phyloP scores from a whole-genome alignment of 2,113 vertebrate genomes.

The Pseudorasbora parva region DNA sequence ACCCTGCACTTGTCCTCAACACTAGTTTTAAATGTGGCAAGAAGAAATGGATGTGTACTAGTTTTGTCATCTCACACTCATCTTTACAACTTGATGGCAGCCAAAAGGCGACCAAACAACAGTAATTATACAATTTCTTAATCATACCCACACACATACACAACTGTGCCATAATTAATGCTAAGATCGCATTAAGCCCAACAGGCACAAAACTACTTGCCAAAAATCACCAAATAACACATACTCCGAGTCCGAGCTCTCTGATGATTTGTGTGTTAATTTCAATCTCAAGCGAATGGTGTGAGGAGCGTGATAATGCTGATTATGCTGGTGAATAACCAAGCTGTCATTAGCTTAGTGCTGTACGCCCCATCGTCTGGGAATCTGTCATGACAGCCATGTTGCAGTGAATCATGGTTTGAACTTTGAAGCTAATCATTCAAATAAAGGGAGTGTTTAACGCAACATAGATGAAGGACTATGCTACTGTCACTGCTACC shows the following conservation, averaged over 20 bases:
- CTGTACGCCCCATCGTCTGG: conserved; percentile 37
- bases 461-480: conserved; percentile 22
- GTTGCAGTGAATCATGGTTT: conserved; percentile 51
- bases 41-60: background rate
- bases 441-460: conserved; percentile 47
- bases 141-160: conserved; percentile 35
- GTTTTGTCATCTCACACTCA: too few relatives aligned
- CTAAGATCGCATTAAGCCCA: conserved; percentile 47
- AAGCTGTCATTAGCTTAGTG: conserved; percentile 46
- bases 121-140: conserved; percentile 49
- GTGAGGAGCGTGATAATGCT: conserved; percentile 41
- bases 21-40: background rate
- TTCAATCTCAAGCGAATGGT: conserved; percentile 20
- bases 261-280: conserved; percentile 30
- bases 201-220: conserved; percentile 41
- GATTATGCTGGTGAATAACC: conserved; percentile 40
- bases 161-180: conserved; percentile 26
- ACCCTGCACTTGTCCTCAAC: background rate
- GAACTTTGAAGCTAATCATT: conserved; percentile 48
- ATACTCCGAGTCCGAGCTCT: background rate
- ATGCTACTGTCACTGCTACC: conserved; percentile 1
- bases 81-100: background rate
- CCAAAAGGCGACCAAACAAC: conserved; percentile 27
- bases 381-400: conserved; percentile 51
- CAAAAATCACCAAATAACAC: conserved; percentile 34